Conservation (phyloP, 2,113 vertebrate species). For the Zapus hudsonius region DNA sequence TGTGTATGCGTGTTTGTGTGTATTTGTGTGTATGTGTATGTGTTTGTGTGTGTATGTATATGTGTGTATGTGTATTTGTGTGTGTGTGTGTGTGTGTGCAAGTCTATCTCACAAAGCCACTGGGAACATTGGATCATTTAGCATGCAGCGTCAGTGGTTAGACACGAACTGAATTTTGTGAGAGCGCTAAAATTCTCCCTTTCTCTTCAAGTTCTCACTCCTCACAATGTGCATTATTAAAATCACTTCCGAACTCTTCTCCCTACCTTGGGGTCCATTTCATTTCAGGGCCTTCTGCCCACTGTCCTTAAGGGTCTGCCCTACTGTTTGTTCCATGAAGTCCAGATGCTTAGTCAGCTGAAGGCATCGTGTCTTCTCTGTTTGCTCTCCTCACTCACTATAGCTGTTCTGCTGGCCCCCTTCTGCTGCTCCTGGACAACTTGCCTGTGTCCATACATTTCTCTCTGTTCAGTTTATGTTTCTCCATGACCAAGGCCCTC, state of each 20-base stretch:
- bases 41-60: too few species aligned
- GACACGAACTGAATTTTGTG: background rate
- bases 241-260: background rate
- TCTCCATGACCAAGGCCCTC: background rate
- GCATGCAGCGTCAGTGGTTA: too few species aligned
- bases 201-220: background rate
- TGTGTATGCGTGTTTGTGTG: too few species aligned
- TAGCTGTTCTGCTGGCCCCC: background rate
- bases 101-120: background rate
- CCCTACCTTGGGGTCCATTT: background rate
- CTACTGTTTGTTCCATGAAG: background rate
- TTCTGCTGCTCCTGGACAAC: background rate
- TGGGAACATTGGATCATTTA: background rate
- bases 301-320: background rate
- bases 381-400: fast-evolving
- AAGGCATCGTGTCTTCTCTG: too few species aligned
- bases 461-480: background rate
- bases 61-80: too few species aligned
- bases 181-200: background rate
- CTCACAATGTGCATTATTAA: background rate
- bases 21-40: too few species aligned
- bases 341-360: fast-evolving
- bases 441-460: background rate
- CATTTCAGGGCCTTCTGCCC: background rate
- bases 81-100: too few species aligned